phyloP scores from a whole-genome alignment of 1,140 invertebrate genomes.

The Lordiphosa clarofinis region DNA sequence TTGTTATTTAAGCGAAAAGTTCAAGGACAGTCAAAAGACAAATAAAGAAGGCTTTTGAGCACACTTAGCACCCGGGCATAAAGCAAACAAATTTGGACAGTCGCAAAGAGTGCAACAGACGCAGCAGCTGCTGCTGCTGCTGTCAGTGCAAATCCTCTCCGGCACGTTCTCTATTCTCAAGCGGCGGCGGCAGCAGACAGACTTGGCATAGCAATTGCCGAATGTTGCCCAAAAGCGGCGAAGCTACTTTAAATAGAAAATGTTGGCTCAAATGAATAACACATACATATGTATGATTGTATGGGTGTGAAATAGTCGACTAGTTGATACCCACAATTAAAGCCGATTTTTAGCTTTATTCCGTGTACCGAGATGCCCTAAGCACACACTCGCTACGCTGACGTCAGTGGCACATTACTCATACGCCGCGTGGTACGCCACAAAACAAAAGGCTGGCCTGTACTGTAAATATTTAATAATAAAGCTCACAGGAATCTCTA shows the following conservation, averaged over 20 bases:
- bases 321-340: neutral
- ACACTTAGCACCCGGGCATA: slow-evolving; percentile 11
- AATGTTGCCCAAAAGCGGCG: slow-evolving; percentile 30
- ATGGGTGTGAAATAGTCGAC: neutral
- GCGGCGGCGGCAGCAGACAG: slow-evolving; percentile 1
- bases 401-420: slow-evolving; percentile 35
- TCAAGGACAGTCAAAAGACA: slow-evolving; percentile 42
- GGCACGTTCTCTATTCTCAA: neutral
- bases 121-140: slow-evolving; percentile 7
- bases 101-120: slow-evolving; percentile 40
- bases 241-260: slow-evolving; percentile 28
- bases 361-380: no score
- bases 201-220: slow-evolving; percentile 32
- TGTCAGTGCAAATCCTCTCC: slow-evolving; percentile 7
- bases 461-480: slow-evolving; percentile 51
- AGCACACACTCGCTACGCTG: neutral
- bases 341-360: neutral
- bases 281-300: neutral
- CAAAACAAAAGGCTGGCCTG: neutral
- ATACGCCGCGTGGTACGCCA: slow-evolving; percentile 36
- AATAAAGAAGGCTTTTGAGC: neutral
- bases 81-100: slow-evolving; percentile 20
- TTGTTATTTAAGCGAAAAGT: slow-evolving; percentile 22
- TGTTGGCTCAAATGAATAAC: slow-evolving; percentile 19
- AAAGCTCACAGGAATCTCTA: slow-evolving; percentile 28